These are phyloP conservation scores for Echinops telfairi DNA, from an alignment of 2,113 vertebrate genomes.

Conservation along the genomic window DNA sequence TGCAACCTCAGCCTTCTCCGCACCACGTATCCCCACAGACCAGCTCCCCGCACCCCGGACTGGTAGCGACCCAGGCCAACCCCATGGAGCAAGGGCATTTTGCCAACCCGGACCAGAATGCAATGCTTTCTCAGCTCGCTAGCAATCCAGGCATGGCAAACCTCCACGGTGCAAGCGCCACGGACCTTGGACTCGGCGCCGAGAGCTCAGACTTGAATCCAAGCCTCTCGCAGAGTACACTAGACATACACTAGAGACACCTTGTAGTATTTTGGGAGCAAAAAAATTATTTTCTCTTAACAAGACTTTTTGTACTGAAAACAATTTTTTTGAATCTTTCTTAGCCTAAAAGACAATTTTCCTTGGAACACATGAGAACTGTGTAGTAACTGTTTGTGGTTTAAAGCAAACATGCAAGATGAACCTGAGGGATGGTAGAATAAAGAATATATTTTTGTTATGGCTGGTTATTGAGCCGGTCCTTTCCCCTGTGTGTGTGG, in stretches of 20 bases:
- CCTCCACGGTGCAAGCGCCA: slow-evolving; percentile 93
- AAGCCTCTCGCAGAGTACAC: slow-evolving; percentile 96
- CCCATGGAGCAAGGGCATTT: slow-evolving; percentile 94
- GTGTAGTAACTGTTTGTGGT: slow-evolving; percentile 88
- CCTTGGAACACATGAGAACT: slow-evolving; percentile 90
- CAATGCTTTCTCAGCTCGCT: slow-evolving; percentile 95
- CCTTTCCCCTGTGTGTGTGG: slow-evolving; percentile 84
- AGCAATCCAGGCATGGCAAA: slow-evolving; percentile 93
- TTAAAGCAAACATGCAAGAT: slow-evolving; percentile 85
- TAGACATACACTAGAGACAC: slow-evolving; percentile 94
- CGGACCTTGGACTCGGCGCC: slow-evolving; percentile 93
- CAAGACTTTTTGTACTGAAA: slow-evolving; percentile 92
- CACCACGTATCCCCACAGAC: slow-evolving; percentile 97
- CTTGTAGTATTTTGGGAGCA: slow-evolving; percentile 95
- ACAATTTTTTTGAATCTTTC: slow-evolving; percentile 92
- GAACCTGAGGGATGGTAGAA: slow-evolving; percentile 93
- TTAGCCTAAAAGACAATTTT: slow-evolving; percentile 92
- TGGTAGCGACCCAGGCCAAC: slow-evolving; percentile 92
- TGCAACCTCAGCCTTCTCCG: slow-evolving; percentile 92
- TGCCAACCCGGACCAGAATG: slow-evolving; percentile 94
- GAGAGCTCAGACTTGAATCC: slow-evolving; percentile 95
- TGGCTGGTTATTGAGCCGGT: slow-evolving; percentile 86
- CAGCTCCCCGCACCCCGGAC: slow-evolving; percentile 95
- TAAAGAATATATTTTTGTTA: slow-evolving; percentile 99
- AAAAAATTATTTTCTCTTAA: slow-evolving; percentile 96